phyloP scores from a whole-genome alignment of 2,113 vertebrate genomes.

The Pitta sordida region DNA sequence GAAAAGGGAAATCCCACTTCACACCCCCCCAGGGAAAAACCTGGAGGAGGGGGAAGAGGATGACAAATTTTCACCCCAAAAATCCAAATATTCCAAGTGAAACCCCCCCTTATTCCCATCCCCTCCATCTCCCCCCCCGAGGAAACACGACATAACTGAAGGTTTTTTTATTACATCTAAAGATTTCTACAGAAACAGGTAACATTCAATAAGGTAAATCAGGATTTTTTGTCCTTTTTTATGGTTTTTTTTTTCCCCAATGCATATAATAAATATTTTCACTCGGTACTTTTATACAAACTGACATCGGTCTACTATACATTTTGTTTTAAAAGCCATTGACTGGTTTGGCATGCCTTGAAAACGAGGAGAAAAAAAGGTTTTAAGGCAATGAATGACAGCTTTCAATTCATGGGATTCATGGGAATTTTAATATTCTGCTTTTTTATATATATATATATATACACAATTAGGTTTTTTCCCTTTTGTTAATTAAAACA shows the following conservation, averaged over 20 bases:
- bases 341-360: slow-evolving; percentile 86
- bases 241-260: slow-evolving; percentile 79
- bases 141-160: slow-evolving; percentile 82
- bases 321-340: slow-evolving; percentile 86
- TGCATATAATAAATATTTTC: slow-evolving; percentile 99
- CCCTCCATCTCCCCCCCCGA: background rate
- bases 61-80: no score
- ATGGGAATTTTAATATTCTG: slow-evolving; percentile 67
- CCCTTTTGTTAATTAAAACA: slow-evolving; percentile 73
- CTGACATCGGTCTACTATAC: slow-evolving; percentile 92
- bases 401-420: slow-evolving; percentile 76
- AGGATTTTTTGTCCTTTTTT: background rate
- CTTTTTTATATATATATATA: no score
- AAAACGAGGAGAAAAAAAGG: slow-evolving; percentile 80
- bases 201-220: slow-evolving; percentile 99
- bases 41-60: no score
- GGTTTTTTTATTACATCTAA: slow-evolving; percentile 99
- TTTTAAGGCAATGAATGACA: slow-evolving; percentile 96
- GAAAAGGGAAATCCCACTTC: background rate
- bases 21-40: rapidly evolving
- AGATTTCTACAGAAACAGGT: slow-evolving; percentile 98
- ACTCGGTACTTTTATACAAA: slow-evolving; percentile 98
- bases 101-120: background rate
- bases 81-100: background rate
- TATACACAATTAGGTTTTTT: slow-evolving; percentile 75